Evolutionary conservation across 2,888 invertebrate genomes (phyloP).

Genomic region (Lasioglossum vierecki): DNA sequence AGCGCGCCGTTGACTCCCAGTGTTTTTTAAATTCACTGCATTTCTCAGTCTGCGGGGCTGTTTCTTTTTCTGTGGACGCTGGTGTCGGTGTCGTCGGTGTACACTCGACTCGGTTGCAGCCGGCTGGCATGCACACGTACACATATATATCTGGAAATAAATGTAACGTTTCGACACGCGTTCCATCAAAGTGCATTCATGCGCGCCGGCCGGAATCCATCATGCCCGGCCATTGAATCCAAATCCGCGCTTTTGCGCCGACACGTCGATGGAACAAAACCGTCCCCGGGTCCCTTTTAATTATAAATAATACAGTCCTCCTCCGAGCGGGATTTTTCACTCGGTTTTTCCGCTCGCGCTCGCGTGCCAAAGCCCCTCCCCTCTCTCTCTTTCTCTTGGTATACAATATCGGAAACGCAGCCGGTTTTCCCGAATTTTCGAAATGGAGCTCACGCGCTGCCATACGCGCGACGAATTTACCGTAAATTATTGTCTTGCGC

Average conservation of each 20-base stretch:
- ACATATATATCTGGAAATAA: slow-evolving; percentile 48
- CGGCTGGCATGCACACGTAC: slow-evolving; percentile 2
- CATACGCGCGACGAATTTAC: slow-evolving; percentile 39
- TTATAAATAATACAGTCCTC: slow-evolving; percentile 56
- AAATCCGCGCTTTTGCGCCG: slow-evolving; percentile 51
- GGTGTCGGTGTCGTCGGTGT: not conserved
- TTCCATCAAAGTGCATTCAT: slow-evolving; percentile 62
- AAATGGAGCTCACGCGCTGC: slow-evolving; percentile 39
- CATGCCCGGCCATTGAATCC: slow-evolving; percentile 53
- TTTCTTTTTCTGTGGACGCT: slow-evolving; percentile 2
- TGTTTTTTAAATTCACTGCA: slow-evolving; percentile 51
- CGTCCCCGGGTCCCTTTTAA: slow-evolving; percentile 52
- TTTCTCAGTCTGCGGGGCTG: slow-evolving; percentile 42
- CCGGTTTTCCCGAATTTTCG: slow-evolving; percentile 40
- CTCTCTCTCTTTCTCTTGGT: not conserved
- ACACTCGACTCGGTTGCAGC: not conserved
- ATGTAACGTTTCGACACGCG: slow-evolving; percentile 60
- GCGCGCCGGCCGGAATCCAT: slow-evolving; percentile 60
- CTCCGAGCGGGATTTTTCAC: not conserved
- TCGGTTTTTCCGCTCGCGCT: slow-evolving; percentile 11
- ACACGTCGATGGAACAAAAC: slow-evolving; percentile 42
- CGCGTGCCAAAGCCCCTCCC: not conserved
- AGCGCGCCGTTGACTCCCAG: slow-evolving; percentile 53
- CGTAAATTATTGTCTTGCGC: slow-evolving; percentile 53
- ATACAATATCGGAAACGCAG: slow-evolving; percentile 24